Evolutionary conservation across 2,113 vertebrate species (phyloP).

Genomic region (Lepus europaeus): DNA sequence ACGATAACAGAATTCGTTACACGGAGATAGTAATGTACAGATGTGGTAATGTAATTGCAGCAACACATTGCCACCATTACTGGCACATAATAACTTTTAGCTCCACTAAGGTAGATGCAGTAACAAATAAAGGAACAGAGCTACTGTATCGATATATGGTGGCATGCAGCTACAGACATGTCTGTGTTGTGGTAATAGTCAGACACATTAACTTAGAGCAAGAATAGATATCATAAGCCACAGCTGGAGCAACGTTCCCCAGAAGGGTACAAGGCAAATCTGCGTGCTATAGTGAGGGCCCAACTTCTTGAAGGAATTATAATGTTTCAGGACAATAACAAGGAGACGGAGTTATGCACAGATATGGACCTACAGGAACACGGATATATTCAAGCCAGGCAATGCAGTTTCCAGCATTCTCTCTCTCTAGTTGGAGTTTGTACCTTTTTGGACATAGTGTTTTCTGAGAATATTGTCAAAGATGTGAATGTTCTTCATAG

Average conservation of each 20-base stretch:
- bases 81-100: conserved; percentile 11
- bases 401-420: neutral
- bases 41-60: neutral
- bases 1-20: neutral
- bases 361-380: neutral
- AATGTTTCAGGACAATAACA: neutral
- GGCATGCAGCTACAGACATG: neutral
- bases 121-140: conserved; percentile 21
- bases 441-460: neutral
- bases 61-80: neutral
- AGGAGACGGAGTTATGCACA: neutral
- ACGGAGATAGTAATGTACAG: neutral
- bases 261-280: neutral
- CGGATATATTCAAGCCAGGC: neutral
- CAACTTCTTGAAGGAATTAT: conserved; percentile 29
- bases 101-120: conserved; percentile 19
- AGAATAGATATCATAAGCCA: conserved; percentile 20
- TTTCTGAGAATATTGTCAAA: neutral
- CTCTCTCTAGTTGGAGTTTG: neutral
- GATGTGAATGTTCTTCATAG: neutral
- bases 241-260: conserved; percentile 23
- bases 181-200: neutral
- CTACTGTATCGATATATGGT: neutral
- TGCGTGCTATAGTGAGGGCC: neutral
- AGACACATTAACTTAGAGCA: conserved; percentile 35